These are phyloP conservation scores for Rhodeus uyekii DNA, from an alignment of 2,797 vertebrate genomes.

Conservation along the genomic window DNA sequence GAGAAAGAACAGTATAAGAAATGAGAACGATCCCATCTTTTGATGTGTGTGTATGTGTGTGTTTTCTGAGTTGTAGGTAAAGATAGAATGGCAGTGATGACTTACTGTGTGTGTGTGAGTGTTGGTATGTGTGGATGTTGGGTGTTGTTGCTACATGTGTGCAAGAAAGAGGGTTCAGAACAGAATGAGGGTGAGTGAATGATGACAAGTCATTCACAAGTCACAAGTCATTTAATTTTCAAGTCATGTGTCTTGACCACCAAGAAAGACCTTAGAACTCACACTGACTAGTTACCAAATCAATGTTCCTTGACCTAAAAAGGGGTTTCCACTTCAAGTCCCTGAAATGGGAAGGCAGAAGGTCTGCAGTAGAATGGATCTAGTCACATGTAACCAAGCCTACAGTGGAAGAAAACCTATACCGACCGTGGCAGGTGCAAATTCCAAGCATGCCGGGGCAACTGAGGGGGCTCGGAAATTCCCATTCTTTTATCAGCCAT, in stretches of 20 bases:
- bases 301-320: background rate
- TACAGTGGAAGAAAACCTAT: no score
- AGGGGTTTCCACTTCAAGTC: no score
- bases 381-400: no score
- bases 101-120: background rate
- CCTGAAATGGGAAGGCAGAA: no score
- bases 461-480: no score
- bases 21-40: conserved; percentile 14
- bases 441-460: no score
- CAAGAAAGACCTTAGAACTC: background rate
- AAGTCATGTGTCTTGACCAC: background rate
- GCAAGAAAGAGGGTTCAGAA: background rate
- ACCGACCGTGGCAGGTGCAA: no score
- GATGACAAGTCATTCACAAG: no score
- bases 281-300: background rate
- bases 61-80: background rate
- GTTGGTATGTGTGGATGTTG: background rate
- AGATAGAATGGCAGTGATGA: background rate
- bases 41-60: conserved; percentile 11
- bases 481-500: no score
- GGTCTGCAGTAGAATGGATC: no score
- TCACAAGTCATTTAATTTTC: background rate
- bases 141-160: background rate
- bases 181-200: background rate
- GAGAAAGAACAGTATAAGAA: conserved; percentile 9